A percentile compares a stretch with the other conserved stretches of the same genome.
Evolutionary conservation across 92 coral and sea anemone genomes (phyloP).

Genomic region (Porites divaricata): DNA sequence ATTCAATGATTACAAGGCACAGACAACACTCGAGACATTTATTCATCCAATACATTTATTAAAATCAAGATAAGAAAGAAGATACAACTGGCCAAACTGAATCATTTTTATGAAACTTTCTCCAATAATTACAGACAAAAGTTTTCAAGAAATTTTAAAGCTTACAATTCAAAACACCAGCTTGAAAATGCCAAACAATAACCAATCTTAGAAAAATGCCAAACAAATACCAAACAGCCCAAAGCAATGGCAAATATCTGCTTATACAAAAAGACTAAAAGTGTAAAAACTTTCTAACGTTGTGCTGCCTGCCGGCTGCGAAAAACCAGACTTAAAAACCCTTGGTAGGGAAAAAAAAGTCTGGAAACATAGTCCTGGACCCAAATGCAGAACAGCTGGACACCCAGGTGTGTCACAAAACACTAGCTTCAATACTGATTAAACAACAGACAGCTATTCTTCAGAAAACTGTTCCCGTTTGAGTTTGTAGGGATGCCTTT

Average conservation of each 20-base stretch:
- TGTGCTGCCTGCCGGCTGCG: conserved; percentile 88
- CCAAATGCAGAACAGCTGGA: conserved; percentile 72
- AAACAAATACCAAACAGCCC: not conserved
- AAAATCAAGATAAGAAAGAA: no score
- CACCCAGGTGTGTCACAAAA: conserved; percentile 78
- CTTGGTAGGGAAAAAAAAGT: conserved; percentile 48
- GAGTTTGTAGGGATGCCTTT: not conserved
- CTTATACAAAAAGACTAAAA: not conserved
- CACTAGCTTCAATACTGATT: conserved; percentile 2
- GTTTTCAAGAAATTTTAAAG: no score
- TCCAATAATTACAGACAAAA: no score
- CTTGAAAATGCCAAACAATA: no score
- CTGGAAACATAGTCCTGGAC: conserved; percentile 92
- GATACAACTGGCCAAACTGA: no score
- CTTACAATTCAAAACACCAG: no score
- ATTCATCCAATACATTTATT: no score
- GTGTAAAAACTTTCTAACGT: not conserved
- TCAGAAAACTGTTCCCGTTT: not conserved
- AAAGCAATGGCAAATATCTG: not conserved
- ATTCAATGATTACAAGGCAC: no score
- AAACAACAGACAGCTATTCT: not conserved
- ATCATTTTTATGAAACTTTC: no score
- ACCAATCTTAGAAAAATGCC: no score
- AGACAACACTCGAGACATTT: no score
- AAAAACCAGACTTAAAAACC: conserved; percentile 76